These are phyloP conservation scores for Melanostigma gelatinosum DNA, from an alignment of 2,113 vertebrate genomes.

Conservation along the genomic window DNA sequence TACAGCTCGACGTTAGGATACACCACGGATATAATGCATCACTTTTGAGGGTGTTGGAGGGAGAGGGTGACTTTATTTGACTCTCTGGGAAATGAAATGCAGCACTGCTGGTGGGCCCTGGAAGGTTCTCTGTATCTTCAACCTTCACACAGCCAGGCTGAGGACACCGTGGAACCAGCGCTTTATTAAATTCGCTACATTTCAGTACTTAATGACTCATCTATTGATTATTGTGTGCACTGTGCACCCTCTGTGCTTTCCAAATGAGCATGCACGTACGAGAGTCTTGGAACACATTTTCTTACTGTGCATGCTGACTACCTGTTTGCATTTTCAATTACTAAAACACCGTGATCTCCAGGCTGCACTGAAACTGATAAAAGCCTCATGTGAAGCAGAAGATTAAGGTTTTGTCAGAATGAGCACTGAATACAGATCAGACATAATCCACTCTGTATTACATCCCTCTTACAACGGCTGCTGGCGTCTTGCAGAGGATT, in stretches of 20 bases:
- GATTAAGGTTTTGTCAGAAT: conserved; percentile 9
- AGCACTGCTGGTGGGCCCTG: conserved; percentile 1
- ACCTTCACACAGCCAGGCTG: conserved; percentile 23
- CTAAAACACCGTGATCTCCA: too few relatives aligned
- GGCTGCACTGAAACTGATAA: conserved; percentile 7
- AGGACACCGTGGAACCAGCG: neutral
- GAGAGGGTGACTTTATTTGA: neutral
- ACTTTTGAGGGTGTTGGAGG: neutral
- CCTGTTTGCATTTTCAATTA: neutral
- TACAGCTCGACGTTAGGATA: neutral
- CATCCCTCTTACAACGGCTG: neutral
- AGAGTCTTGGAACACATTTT: neutral
- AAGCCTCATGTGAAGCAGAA: neutral
- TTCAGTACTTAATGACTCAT: conserved; percentile 11
- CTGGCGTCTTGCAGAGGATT: neutral
- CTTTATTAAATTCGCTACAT: conserved; percentile 12
- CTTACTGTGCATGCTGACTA: neutral
- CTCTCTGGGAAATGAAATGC: conserved; percentile 10
- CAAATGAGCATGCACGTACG: neutral
- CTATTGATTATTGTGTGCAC: conserved; percentile 20
- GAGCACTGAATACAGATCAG: conserved; percentile 27
- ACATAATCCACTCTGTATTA: conserved; percentile 20
- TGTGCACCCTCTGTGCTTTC: neutral
- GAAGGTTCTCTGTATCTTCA: neutral
- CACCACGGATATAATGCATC: neutral